A percentile compares a stretch with the other conserved stretches of the same genome.
These are phyloP conservation scores for Thereva unica DNA, from an alignment of 2,888 invertebrate genomes.

Conservation along the genomic window DNA sequence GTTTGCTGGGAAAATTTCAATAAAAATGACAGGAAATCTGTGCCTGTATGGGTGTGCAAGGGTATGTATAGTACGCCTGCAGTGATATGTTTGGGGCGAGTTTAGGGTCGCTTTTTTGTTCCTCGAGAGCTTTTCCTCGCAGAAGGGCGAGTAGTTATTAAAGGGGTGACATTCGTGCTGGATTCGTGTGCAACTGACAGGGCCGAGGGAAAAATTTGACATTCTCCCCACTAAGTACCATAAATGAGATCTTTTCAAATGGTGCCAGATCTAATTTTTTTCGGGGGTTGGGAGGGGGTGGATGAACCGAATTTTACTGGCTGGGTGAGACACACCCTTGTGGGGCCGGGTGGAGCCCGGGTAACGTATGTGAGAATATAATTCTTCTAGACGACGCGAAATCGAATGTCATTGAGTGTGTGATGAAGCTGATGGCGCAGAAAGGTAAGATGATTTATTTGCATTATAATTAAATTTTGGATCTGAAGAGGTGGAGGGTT, in stretches of 20 bases:
- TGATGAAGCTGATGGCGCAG: too few relatives aligned
- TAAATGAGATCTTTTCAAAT: conserved; percentile 23
- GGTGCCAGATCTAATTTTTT: conserved; percentile 24
- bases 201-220: conserved; percentile 4
- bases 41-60: conserved; percentile 9
- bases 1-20: too few relatives aligned
- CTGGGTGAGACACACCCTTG: too few relatives aligned
- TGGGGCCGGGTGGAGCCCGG: too few relatives aligned
- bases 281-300: neutral
- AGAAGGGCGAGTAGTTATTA: neutral
- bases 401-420: too few relatives aligned
- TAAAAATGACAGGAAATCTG: conserved; percentile 29
- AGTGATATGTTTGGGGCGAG: conserved; percentile 9
- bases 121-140: neutral
- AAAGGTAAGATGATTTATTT: too few relatives aligned
- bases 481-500: too few relatives aligned
- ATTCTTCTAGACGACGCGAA: too few relatives aligned
- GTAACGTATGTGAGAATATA: too few relatives aligned
- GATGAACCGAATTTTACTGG: too few relatives aligned
- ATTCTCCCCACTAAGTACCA: conserved; percentile 1
- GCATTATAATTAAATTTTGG: too few relatives aligned
- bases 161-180: neutral
- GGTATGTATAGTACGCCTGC: neutral
- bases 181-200: conserved; percentile 19
- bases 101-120: conserved; percentile 4